Evolutionary conservation across 2,888 invertebrate genomes (phyloP).

Genomic region (Odontocolon sp.): DNA sequence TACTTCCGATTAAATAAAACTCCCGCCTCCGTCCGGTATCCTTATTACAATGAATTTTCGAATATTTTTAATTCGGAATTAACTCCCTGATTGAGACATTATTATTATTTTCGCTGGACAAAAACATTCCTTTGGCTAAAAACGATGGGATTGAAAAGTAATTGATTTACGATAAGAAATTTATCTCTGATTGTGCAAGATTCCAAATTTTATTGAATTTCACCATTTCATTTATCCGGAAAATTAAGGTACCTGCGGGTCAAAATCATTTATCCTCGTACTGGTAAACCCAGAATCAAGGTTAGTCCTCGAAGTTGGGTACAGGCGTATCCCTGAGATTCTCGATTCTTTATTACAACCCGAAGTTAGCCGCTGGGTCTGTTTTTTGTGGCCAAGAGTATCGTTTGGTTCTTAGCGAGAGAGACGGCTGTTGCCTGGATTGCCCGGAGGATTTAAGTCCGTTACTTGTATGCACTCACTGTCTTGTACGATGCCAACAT

Average conservation of each 20-base stretch:
- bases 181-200: too few relatives aligned
- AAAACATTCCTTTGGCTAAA: too few relatives aligned
- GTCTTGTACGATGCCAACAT: background rate
- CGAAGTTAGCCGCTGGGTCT: background rate
- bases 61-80: background rate
- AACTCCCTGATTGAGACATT: too few relatives aligned
- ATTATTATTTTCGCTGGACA: too few relatives aligned
- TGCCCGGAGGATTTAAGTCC: background rate
- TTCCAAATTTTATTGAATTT: too few relatives aligned
- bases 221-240: too few relatives aligned
- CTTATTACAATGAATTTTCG: background rate
- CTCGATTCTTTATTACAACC: background rate
- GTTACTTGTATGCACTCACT: background rate
- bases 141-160: too few relatives aligned
- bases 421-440: background rate
- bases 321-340: background rate
- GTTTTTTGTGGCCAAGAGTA: background rate
- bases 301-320: background rate
- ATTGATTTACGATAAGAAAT: too few relatives aligned
- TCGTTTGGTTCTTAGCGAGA: background rate
- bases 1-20: conserved; percentile 36
- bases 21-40: background rate
- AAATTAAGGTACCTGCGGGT: too few relatives aligned
- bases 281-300: too few relatives aligned
- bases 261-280: too few relatives aligned